These are phyloP conservation scores for Chelonoidis abingdonii DNA, from an alignment of 2,113 vertebrate genomes.

Conservation along the genomic window DNA sequence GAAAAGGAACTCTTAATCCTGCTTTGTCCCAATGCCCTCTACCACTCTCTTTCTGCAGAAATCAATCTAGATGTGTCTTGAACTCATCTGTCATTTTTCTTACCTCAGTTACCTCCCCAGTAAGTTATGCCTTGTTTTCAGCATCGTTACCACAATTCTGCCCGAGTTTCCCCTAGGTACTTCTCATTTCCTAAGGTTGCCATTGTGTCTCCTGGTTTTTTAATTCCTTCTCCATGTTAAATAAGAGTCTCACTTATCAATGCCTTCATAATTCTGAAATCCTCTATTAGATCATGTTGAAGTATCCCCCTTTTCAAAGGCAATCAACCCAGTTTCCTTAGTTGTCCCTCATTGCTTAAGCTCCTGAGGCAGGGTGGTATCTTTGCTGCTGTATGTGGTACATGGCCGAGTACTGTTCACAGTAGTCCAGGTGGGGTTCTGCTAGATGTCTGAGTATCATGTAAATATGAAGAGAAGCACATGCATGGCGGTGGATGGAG, in stretches of 20 bases:
- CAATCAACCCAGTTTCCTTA: neutral
- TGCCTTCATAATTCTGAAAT: neutral
- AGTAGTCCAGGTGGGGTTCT: neutral
- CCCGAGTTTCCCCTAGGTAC: neutral
- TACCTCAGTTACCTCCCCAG: neutral
- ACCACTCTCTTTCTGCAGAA: neutral
- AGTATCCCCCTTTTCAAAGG: neutral
- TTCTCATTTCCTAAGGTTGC: neutral
- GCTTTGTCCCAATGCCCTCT: neutral
- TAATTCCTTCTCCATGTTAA: fast-evolving
- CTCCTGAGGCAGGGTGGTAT: neutral
- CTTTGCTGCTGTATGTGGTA: neutral
- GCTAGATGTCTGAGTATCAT: neutral
- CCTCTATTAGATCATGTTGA: neutral
- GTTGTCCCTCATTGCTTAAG: neutral
- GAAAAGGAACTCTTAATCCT: neutral
- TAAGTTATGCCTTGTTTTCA: neutral
- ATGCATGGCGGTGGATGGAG: too few species aligned
- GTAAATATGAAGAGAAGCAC: neutral
- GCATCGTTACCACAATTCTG: neutral
- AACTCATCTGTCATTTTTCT: neutral
- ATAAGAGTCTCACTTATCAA: neutral
- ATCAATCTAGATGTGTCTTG: neutral
- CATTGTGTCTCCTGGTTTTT: neutral
- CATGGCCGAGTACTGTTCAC: neutral